Evolutionary conservation across 2,888 invertebrate species (phyloP).

Genomic region (Drosophila yooni): DNA sequence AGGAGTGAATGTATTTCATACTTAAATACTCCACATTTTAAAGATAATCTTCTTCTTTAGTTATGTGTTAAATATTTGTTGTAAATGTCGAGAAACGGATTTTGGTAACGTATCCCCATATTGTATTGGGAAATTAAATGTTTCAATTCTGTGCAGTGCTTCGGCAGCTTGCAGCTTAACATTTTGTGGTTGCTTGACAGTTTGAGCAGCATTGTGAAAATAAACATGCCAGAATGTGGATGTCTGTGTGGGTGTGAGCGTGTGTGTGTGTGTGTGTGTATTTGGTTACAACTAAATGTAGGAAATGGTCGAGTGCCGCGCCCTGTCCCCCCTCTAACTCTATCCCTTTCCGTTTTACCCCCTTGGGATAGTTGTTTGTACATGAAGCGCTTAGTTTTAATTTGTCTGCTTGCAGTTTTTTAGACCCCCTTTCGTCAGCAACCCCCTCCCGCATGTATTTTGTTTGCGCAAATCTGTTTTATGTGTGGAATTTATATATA

Average conservation of each 20-base stretch:
- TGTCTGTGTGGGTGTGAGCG: slow-evolving; percentile 5
- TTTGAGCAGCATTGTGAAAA: slow-evolving; percentile 60
- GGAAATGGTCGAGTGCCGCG: slow-evolving; percentile 71
- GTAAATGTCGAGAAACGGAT: slow-evolving; percentile 24
- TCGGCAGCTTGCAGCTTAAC: slow-evolving; percentile 19
- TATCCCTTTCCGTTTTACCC: not conserved
- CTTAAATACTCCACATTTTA: not conserved
- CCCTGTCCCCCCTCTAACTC: not conserved
- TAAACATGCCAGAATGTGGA: slow-evolving; percentile 34
- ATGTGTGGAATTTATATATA: slow-evolving; percentile 37
- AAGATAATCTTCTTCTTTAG: not conserved
- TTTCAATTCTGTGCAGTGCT: slow-evolving; percentile 17
- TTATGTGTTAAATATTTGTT: not conserved
- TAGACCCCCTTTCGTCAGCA: slow-evolving; percentile 4
- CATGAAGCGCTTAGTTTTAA: slow-evolving; percentile 77
- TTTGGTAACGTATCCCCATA: slow-evolving; percentile 17
- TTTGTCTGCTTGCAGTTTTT: slow-evolving; percentile 73
- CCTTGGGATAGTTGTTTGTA: slow-evolving; percentile 59
- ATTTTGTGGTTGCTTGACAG: slow-evolving; percentile 56
- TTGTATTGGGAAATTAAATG: slow-evolving; percentile 36
- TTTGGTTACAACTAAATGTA: slow-evolving; percentile 66
- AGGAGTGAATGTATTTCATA: not conserved
- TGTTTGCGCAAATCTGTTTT: slow-evolving; percentile 64
- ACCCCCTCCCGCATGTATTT: slow-evolving; percentile 20
- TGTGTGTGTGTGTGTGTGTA: slow-evolving; percentile 21